Evolutionary conservation across 2,888 invertebrate genomes (phyloP).

Genomic region (Platycheirus rosarum): DNA sequence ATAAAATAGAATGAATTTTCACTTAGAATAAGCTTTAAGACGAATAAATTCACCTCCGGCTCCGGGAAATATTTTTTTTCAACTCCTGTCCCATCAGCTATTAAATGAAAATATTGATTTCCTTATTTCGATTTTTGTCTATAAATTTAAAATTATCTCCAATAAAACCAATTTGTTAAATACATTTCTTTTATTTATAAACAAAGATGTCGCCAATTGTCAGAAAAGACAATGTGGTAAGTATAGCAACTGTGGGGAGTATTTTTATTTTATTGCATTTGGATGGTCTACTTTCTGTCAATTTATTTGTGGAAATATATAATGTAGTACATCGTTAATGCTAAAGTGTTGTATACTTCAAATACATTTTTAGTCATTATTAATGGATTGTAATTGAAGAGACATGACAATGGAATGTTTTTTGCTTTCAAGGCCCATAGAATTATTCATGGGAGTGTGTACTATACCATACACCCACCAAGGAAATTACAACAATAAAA

Average conservation of each 20-base stretch:
- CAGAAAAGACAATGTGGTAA: not conserved
- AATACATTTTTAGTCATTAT: constrained; percentile 20
- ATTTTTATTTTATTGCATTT: not conserved
- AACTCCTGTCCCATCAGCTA: not conserved
- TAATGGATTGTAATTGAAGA: constrained; percentile 49
- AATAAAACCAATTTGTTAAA: not conserved
- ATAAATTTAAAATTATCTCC: too few species aligned
- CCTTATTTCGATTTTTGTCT: not conserved
- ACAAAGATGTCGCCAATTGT: not conserved
- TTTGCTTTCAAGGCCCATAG: constrained; percentile 36
- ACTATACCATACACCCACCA: not conserved
- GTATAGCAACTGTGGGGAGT: not conserved
- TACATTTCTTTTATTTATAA: constrained; percentile 15
- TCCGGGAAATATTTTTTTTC: constrained; percentile 2
- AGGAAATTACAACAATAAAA: too few species aligned
- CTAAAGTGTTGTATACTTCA: too few species aligned
- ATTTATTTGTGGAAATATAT: too few species aligned
- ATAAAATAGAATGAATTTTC: constrained; percentile 3
- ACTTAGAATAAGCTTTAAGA: not conserved
- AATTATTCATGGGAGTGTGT: not conserved
- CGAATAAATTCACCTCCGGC: constrained; percentile 13
- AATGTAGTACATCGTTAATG: too few species aligned
- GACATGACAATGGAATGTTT: constrained; percentile 58
- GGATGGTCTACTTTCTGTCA: too few species aligned
- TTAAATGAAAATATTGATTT: constrained; percentile 14